Evolutionary conservation across 2,113 vertebrate genomes (phyloP), one percentile per base, ranked within the genome.

Genomic region (Pygoscelis antarcticus): DNA sequence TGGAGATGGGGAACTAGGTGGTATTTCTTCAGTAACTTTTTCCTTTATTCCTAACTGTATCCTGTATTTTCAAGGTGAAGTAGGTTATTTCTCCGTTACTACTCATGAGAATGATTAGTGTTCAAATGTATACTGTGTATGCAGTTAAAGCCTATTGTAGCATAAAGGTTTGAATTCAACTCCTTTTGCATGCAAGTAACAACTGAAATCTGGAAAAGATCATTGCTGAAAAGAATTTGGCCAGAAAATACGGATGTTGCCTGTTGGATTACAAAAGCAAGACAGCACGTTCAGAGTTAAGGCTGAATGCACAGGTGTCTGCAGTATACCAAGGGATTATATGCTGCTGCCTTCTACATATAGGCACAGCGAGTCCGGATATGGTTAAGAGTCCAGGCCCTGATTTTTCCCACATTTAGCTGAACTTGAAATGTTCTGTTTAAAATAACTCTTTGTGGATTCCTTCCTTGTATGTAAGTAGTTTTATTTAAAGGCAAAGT

Each of bases 371-470:
- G 1, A 65, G 65, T 29, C 87, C 0, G 0, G 75, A 36, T 69
- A 25, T 0, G 1, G 9, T 52, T 70, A 13, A 69, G 69, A 40
- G 29, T 54, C 78, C 62, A 90, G 81, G 62, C 54, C 58, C 64
- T 80, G 83, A 70, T 90, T 95, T 90, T 95, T 78, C 76, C 78
- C 71, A 70, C 74, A 60, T 95, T 96, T 70, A 91, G 71, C 58
- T 83, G 75, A 85, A 94, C 82, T 66, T 57, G 49, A 93, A 96
- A 51, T 55, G 26, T 62, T 82, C 29, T 80, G 32, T 86, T 91
- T 77, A 86, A 94, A 94, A 87, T 83, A 90, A 66, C 30, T 65
- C 34, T 60, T 83, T 54, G 55, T 83, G 66, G 82, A n/a, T 87
- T 87, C 44, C 40, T 47, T 58, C 26, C 32, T 62, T 80, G 38